phyloP scores from a whole-genome alignment of 1,140 invertebrate genomes.

The Pygmarrhopalites habei region DNA sequence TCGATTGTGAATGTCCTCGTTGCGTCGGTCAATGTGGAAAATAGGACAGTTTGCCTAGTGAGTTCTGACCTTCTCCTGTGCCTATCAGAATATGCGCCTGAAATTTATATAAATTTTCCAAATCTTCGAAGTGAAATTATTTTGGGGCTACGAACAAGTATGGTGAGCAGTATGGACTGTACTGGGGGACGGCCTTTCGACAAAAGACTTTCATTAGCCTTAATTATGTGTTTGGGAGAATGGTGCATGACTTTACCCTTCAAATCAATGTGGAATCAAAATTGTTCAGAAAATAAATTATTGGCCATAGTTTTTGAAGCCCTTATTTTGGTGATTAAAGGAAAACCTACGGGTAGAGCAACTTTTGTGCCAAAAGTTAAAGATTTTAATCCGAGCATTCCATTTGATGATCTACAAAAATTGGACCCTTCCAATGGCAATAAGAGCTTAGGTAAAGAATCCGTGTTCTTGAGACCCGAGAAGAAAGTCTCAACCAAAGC shows the following conservation, averaged over 20 bases:
- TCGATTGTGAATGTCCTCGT: slow-evolving; percentile 81
- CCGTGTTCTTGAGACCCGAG: slow-evolving; percentile 34
- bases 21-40: slow-evolving; percentile 76
- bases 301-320: slow-evolving; percentile 47
- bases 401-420: slow-evolving; percentile 56
- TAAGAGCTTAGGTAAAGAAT: slow-evolving; percentile 33
- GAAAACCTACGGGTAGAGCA: slow-evolving; percentile 19
- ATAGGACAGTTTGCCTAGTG: slow-evolving; percentile 75
- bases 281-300: slow-evolving; percentile 41
- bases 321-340: slow-evolving; percentile 46
- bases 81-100: slow-evolving; percentile 69
- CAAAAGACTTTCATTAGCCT: slow-evolving; percentile 66
- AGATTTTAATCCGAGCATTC: slow-evolving; percentile 64
- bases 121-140: slow-evolving; percentile 67
- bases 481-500: slow-evolving; percentile 23
- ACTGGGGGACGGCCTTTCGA: slow-evolving; percentile 44
- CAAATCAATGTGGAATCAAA: slow-evolving; percentile 44
- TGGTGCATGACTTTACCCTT: slow-evolving; percentile 76
- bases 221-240: slow-evolving; percentile 84
- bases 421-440: neutral
- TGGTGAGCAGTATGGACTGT: slow-evolving; percentile 38
- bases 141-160: slow-evolving; percentile 55
- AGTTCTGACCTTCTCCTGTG: slow-evolving; percentile 75
- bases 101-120: slow-evolving; percentile 66
- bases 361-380: slow-evolving; percentile 41